Evolutionary conservation across 2,113 vertebrate species (phyloP), one percentile per base, ranked within the genome.

Genomic region (Poicephalus meyeri): DNA sequence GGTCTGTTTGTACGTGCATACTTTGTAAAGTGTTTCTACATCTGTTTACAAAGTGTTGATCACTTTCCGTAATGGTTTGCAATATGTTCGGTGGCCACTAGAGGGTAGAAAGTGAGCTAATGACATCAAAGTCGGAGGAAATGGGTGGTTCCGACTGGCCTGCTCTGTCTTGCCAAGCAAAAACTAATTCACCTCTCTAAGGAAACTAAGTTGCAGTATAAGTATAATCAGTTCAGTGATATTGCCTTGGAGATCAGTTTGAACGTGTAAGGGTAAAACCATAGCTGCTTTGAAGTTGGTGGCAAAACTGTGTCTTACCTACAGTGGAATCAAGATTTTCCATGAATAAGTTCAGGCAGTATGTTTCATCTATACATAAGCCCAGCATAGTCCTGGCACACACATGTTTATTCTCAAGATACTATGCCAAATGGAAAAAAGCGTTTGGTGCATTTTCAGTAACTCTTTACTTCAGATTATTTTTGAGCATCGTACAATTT

Each of bases 401-500:
- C 25, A 33, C 17, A 19, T 6, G 4, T 24, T 46, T 80, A 42
- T 86, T 74, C 60, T 71, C 33, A 55, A n/a, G 29, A 35, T 47
- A 18, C 29, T 41, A 1, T 86, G 31, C 42, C 35, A 84, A 78
- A 42, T 50, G 33, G 53, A 42, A 44, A 53, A 80, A 63, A 71
- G 1, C 1, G 1, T 26, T 69, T 80, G 25, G 53, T 86, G 42
- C 42, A 7, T 78, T 74, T 89, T 33, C 56, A 63, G 41, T 81
- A 64, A 68, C 24, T 35, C 9, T 16, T 55, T 37, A 49, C 63
- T 76, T 84, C 25, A 49, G 44, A 20, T 73, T 81, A 26, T 49
- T 55, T 91, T 89, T 87, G 46, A 79, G 35, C 42, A 39, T 58
- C 0, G 0, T 37, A 37, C 0, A 0, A 17, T 84, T 88, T 53